Evolutionary conservation across 2,888 invertebrate genomes (phyloP).

Genomic region (Eristalinus aeneus): DNA sequence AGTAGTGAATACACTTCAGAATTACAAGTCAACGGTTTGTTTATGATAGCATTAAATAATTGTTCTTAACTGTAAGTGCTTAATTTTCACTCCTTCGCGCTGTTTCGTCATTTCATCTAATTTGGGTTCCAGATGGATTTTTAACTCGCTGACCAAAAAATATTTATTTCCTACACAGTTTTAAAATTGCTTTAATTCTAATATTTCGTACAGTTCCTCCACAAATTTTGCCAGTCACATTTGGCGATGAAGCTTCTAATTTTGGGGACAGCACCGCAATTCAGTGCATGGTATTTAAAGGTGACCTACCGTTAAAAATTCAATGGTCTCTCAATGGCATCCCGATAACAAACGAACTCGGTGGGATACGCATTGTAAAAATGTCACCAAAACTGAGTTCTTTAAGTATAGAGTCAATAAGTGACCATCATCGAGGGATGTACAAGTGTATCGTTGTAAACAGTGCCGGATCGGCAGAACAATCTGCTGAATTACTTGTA

Average conservation of each 20-base stretch:
- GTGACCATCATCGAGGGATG: slow-evolving; percentile 87
- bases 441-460: slow-evolving; percentile 88
- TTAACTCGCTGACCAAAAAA: not conserved
- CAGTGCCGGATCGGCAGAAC: slow-evolving; percentile 85
- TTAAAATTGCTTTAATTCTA: not conserved
- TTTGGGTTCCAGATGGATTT: slow-evolving; percentile 1
- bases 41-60: not conserved
- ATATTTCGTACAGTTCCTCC: slow-evolving; percentile 83
- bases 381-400: slow-evolving; percentile 86
- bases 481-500: slow-evolving; percentile 85
- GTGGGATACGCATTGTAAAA: slow-evolving; percentile 83
- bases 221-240: slow-evolving; percentile 89
- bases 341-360: slow-evolving; percentile 82
- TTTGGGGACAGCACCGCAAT: slow-evolving; percentile 89
- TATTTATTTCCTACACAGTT: not conserved
- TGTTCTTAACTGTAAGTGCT: not conserved
- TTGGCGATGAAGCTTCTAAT: slow-evolving; percentile 89
- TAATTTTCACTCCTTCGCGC: not conserved
- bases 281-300: slow-evolving; percentile 89
- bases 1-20: slow-evolving; percentile 81
- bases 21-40: slow-evolving; percentile 82
- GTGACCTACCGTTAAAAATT: slow-evolving; percentile 89
- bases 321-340: slow-evolving; percentile 88
- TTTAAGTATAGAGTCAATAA: slow-evolving; percentile 87
- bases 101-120: slow-evolving; percentile 59